Conservation (phyloP, 2,797 vertebrate species). For the Lateolabrax maculatus region DNA sequence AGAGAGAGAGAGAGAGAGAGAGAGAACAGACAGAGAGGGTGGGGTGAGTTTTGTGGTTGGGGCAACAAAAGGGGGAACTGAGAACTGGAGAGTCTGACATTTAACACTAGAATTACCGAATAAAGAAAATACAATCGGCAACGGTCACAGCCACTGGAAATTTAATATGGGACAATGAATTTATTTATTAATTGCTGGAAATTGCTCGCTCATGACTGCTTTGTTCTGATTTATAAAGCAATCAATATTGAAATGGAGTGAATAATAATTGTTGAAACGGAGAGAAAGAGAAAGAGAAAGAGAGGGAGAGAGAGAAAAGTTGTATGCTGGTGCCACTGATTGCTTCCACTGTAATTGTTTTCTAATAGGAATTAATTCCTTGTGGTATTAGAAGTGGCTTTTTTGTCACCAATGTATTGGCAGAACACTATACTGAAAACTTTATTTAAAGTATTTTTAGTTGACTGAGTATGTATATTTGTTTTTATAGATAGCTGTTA, state of each 20-base stretch:
- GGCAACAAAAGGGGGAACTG: conserved; percentile 82
- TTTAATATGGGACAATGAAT: conserved; percentile 8
- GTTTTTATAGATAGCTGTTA: conserved; percentile 13
- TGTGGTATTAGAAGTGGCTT: conserved; percentile 26
- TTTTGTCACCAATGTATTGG: conserved; percentile 22
- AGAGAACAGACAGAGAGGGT: conserved; percentile 66
- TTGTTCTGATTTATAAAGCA: conserved; percentile 28
- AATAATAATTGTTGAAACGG: conserved; percentile 22
- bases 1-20: conserved; percentile 3
- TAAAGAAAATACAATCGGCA: conserved; percentile 44
- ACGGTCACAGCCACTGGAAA: conserved; percentile 40
- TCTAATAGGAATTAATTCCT: conserved; percentile 50
- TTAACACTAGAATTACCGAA: conserved; percentile 72
- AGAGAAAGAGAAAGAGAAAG: no score
- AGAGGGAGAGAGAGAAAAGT: conserved; percentile 6
- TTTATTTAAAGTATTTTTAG: conserved; percentile 27
- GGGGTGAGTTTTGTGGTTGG: conserved; percentile 82
- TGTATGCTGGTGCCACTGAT: conserved; percentile 21
- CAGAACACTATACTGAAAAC: conserved; percentile 4
- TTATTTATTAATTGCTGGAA: conserved; percentile 37
- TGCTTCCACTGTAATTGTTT: conserved; percentile 41
- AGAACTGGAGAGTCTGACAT: conserved; percentile 67
- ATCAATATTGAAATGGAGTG: conserved; percentile 59
- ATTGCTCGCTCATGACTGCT: conserved; percentile 34
- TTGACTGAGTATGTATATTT: background rate